These are phyloP conservation scores for Martes martes DNA, from an alignment of 2,113 vertebrate genomes.

Conservation along the genomic window DNA sequence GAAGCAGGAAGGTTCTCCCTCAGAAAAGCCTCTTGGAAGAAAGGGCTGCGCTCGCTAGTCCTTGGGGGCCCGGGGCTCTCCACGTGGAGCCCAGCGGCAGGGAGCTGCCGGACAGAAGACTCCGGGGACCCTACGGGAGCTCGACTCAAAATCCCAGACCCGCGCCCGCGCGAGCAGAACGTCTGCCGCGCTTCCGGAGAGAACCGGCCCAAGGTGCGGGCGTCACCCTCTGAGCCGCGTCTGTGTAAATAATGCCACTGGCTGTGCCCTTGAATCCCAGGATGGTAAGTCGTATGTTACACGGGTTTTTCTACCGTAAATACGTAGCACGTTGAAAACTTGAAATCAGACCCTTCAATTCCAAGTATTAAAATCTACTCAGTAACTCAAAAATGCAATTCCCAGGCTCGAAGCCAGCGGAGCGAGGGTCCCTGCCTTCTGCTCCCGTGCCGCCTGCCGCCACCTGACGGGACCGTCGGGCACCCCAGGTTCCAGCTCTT, in stretches of 20 bases:
- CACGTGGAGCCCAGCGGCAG: rapidly evolving
- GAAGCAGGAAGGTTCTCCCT: neutral
- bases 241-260: rapidly evolving
- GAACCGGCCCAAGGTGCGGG: rapidly evolving
- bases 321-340: neutral
- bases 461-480: rapidly evolving
- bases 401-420: rapidly evolving
- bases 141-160: neutral
- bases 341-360: neutral
- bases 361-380: neutral
- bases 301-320: neutral
- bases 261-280: rapidly evolving
- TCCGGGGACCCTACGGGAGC: rapidly evolving
- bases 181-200: rapidly evolving
- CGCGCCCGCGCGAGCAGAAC: rapidly evolving
- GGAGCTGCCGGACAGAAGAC: neutral
- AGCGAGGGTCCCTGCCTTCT: rapidly evolving
- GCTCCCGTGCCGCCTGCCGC: rapidly evolving
- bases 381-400: rapidly evolving
- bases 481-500: rapidly evolving
- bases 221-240: rapidly evolving
- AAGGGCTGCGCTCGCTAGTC: neutral
- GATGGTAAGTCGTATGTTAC: rapidly evolving
- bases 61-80: rapidly evolving
- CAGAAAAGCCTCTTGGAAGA: neutral